Conservation (phyloP, 2,113 vertebrate species). For the Gymnogyps californianus region DNA sequence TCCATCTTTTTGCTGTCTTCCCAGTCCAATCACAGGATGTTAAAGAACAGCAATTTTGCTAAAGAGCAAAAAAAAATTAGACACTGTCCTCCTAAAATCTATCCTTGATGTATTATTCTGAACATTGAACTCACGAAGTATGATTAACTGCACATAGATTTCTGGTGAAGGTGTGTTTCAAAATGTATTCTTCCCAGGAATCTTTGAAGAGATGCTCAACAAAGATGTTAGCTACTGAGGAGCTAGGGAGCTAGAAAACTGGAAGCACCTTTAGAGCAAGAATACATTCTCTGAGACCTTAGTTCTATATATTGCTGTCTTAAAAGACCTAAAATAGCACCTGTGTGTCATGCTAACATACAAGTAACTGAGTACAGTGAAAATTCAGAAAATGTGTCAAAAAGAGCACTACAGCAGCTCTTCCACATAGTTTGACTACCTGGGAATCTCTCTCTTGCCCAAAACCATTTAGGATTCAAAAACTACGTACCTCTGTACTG, state of each 20-base stretch:
- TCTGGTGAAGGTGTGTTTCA: not conserved
- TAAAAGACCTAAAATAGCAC: not conserved
- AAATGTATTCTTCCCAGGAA: not conserved
- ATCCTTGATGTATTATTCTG: not conserved
- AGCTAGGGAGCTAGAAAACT: not conserved
- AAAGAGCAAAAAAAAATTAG: not conserved
- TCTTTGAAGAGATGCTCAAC: not conserved
- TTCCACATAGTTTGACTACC: not conserved
- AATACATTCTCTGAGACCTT: not conserved
- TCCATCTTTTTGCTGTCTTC: not conserved
- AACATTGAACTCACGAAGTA: not conserved
- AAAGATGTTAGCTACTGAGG: not conserved
- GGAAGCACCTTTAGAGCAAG: not conserved
- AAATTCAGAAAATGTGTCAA: not conserved
- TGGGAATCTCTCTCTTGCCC: not conserved
- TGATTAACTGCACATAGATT: not conserved
- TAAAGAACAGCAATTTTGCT: not conserved
- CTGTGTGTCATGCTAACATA: not conserved
- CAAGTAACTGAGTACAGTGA: not conserved
- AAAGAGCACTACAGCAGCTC: not conserved
- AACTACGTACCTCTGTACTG: not conserved
- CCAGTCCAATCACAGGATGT: not conserved
- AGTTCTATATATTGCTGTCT: not conserved
- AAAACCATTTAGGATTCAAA: not conserved
- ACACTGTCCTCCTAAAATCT: not conserved